Conservation (phyloP, 2,888 invertebrate species). For the Eupithecia centaureata region DNA sequence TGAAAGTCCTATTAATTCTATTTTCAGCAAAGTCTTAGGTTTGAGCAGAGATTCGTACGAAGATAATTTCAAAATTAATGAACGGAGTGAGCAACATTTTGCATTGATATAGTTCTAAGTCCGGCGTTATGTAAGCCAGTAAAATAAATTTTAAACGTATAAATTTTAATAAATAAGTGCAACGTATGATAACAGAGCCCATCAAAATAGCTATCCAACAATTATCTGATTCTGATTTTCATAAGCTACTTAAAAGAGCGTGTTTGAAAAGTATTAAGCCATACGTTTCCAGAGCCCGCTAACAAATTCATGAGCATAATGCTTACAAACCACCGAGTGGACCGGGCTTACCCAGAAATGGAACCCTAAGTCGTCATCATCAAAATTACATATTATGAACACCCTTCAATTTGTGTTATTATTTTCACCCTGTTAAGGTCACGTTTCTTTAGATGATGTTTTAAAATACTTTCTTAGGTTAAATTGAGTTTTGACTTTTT, state of each 20-base stretch:
- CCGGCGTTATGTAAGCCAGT: too few relatives aligned
- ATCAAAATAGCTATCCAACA: not conserved
- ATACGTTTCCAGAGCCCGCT: not conserved
- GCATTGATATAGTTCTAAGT: not conserved
- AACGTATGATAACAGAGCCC: not conserved
- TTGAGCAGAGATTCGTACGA: too few relatives aligned
- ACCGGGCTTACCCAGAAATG: slow-evolving; percentile 26
- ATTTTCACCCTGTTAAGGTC: slow-evolving; percentile 33
- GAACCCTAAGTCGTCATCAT: slow-evolving; percentile 37
- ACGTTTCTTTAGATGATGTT: slow-evolving; percentile 12
- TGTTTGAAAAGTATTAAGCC: slow-evolving; percentile 4
- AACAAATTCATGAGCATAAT: slow-evolving; percentile 22
- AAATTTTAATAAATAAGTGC: not conserved
- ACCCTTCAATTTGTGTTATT: slow-evolving; percentile 38
- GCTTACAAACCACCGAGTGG: slow-evolving; percentile 13
- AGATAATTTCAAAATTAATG: not conserved
- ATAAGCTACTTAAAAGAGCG: not conserved
- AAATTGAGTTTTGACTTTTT: too few relatives aligned
- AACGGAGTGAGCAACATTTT: not conserved
- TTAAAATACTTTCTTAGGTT: too few relatives aligned
- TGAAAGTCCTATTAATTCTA: too few relatives aligned
- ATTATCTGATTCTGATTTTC: not conserved
- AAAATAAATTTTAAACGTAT: not conserved
- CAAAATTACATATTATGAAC: slow-evolving; percentile 43
- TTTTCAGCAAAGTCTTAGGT: too few relatives aligned